These are phyloP conservation scores for Gryon sp. DNA, from an alignment of 1,140 invertebrate species.

Conservation along the genomic window DNA sequence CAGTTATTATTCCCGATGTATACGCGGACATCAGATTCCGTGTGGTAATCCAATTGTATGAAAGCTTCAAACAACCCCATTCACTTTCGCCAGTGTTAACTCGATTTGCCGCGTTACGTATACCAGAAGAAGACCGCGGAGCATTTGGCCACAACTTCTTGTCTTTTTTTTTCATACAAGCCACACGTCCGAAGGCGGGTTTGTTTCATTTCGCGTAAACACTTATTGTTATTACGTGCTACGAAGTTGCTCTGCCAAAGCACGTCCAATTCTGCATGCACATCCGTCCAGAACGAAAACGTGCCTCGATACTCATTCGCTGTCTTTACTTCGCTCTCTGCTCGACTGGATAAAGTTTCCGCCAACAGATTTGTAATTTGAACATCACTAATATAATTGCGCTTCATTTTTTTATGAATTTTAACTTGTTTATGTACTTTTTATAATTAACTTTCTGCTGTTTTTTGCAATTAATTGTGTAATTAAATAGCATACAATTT, in stretches of 20 bases:
- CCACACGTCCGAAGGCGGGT: background rate
- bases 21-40: slow-evolving; percentile 18
- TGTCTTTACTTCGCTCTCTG: slow-evolving; percentile 11
- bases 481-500: too few species aligned
- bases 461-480: slow-evolving; percentile 9
- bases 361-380: slow-evolving; percentile 25
- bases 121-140: slow-evolving; percentile 8
- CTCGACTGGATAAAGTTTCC: slow-evolving; percentile 21
- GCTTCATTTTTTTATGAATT: background rate
- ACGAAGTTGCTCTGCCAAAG: background rate
- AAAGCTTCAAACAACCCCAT: slow-evolving; percentile 17
- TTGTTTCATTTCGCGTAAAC: slow-evolving; percentile 28
- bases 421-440: too few species aligned
- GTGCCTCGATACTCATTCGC: slow-evolving; percentile 11
- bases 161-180: slow-evolving; percentile 16
- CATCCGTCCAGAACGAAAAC: slow-evolving; percentile 1
- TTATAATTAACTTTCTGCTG: too few species aligned
- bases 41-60: slow-evolving; percentile 31
- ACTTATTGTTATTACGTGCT: slow-evolving; percentile 18
- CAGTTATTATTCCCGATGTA: slow-evolving; percentile 14
- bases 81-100: slow-evolving; percentile 26
- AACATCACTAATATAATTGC: background rate
- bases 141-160: slow-evolving; percentile 2
- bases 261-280: slow-evolving; percentile 28
- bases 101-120: slow-evolving; percentile 29